phyloP scores from a whole-genome alignment of 2,797 vertebrate genomes.

The Cossypha niveicapilla region DNA sequence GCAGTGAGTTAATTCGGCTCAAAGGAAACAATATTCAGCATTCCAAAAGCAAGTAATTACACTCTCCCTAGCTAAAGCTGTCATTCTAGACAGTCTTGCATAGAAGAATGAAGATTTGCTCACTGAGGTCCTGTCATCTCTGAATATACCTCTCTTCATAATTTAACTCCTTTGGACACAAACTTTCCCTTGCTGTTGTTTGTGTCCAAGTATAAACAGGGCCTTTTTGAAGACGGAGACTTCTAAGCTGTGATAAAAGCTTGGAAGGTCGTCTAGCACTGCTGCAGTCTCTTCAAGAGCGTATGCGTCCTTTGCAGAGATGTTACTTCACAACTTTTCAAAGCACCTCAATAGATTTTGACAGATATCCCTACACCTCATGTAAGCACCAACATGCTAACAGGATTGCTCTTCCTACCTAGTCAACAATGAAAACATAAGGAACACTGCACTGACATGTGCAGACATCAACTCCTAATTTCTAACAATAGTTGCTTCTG shows the following conservation, averaged over 20 bases:
- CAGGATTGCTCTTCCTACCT: neutral
- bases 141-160: neutral
- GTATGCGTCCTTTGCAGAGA: neutral
- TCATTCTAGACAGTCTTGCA: neutral
- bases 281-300: neutral
- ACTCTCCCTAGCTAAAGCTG: neutral
- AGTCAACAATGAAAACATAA: neutral
- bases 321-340: neutral
- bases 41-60: conserved; percentile 18
- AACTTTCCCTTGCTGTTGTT: neutral
- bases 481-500: neutral
- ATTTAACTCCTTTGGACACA: neutral
- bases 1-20: neutral
- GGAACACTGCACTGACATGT: neutral
- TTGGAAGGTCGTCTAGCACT: neutral
- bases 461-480: neutral
- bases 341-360: neutral
- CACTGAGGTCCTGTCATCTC: neutral
- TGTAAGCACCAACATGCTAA: neutral
- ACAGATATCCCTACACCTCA: neutral
- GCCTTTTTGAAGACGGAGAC: neutral
- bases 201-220: neutral
- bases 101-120: neutral
- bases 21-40: conserved; percentile 13
- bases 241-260: neutral